Evolutionary conservation across 2,113 vertebrate species (phyloP).

Genomic region (Scolopax mira): DNA sequence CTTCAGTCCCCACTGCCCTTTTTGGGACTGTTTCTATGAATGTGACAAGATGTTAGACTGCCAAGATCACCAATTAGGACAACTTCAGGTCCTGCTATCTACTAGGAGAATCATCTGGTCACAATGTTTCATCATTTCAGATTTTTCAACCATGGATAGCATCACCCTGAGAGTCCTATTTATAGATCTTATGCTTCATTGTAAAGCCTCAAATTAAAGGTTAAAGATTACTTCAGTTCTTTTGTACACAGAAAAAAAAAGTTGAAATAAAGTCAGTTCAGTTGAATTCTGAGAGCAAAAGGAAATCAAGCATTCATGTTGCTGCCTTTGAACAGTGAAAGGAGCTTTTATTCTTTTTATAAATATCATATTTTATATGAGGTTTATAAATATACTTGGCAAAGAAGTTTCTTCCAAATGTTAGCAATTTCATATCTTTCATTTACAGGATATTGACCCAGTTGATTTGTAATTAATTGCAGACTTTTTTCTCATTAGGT

Average conservation of each 20-base stretch:
- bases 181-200: not conserved
- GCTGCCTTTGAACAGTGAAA: conserved; percentile 24
- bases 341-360: conserved; percentile 23
- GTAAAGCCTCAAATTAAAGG: not conserved
- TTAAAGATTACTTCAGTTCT: not conserved
- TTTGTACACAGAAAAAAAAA: not conserved
- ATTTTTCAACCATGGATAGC: not conserved
- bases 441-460: conserved; percentile 36
- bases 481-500: conserved; percentile 45
- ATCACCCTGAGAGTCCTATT: not conserved
- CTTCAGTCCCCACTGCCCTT: not conserved
- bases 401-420: conserved; percentile 32
- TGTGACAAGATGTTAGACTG: not conserved
- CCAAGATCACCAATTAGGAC: not conserved
- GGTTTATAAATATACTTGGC: conserved; percentile 52
- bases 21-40: not conserved
- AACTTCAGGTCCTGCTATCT: not conserved
- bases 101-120: not conserved
- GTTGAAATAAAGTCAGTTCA: not conserved
- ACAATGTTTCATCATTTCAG: not conserved
- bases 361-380: conserved; percentile 2
- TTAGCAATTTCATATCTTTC: conserved; percentile 41
- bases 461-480: conserved; percentile 60
- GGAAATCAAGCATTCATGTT: not conserved
- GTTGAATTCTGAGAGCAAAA: not conserved